These are phyloP conservation scores for Prunella strophiata DNA, from an alignment of 2,797 vertebrate species.

Conservation along the genomic window DNA sequence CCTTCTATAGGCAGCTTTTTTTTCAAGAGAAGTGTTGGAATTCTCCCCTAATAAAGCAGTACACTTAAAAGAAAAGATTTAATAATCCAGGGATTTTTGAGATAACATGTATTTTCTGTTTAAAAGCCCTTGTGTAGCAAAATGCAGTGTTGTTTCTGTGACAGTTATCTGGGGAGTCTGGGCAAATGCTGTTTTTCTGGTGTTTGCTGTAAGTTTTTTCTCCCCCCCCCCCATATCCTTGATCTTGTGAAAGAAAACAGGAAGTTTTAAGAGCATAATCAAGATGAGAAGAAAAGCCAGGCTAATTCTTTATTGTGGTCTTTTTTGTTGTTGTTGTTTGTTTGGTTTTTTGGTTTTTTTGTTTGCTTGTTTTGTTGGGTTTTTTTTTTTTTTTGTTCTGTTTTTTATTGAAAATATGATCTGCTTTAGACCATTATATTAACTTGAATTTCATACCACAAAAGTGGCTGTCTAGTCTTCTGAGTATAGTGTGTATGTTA, in stretches of 20 bases:
- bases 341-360: background rate
- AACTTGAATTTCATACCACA: background rate
- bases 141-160: background rate
- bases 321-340: background rate
- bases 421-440: background rate
- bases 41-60: background rate
- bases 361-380: background rate
- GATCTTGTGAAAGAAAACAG: slow-evolving; percentile 2
- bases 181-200: background rate
- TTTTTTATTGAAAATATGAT: background rate
- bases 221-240: background rate
- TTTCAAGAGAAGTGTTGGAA: background rate
- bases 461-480: background rate
- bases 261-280: background rate
- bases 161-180: background rate
- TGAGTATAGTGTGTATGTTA: background rate
- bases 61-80: background rate
- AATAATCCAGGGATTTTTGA: background rate
- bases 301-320: background rate
- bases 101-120: background rate
- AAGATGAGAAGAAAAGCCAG: background rate
- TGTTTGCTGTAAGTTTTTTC: background rate
- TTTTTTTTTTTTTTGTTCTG: background rate
- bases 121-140: background rate
- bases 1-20: background rate